Evolutionary conservation across 2,113 vertebrate genomes (phyloP), one percentile per base, ranked within the genome.

Genomic region (Psettodes erumei): DNA sequence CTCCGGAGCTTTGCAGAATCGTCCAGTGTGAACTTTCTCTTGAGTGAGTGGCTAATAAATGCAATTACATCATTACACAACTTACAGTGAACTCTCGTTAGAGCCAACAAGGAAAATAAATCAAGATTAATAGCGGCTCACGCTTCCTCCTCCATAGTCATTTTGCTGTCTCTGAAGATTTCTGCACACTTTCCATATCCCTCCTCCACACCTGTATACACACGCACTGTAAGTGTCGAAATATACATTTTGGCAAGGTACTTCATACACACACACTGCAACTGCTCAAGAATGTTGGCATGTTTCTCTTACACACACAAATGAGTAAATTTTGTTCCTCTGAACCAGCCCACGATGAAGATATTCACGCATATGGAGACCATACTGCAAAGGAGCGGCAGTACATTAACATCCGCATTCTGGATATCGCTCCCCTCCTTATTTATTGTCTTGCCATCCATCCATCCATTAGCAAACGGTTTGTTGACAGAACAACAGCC

Each of bases 401-500:
- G 55, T 45, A 55, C 3, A 68, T 75, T 25, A 33, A 48, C 45
- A 67, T 47, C 54, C 28, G 28, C 38, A 47, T 66, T 74, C 35
- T 69, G 54, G 35, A 78, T 76, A 35, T 59, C 40, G 43, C 38
- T 72, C 21, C 30, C 23, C 48, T 83, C 65, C 79, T 75, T 73
- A 64, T 77, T 25, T 35, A 69, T 55, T 25, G 8, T 54, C 0
- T 30, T 42, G 45, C 38, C 12, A 5, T 43, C 40, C 13, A 7
- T 60, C 40, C 66, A 50, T 82, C 55, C 64, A 74, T 78, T 78
- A 72, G 55, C 47, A 78, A 76, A 84, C 40, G 70, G 56, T 80
- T 83, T 82, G 73, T 85, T 86, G 79, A 80, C 59, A 65, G 65
- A 84, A 71, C 55, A 84, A 77, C 55, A 82, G 77, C 27, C 53